A percentile compares a stretch with the other conserved stretches of the same genome.
These are phyloP conservation scores for Enoplosus armatus DNA, from an alignment of 2,797 vertebrate genomes.

Conservation along the genomic window DNA sequence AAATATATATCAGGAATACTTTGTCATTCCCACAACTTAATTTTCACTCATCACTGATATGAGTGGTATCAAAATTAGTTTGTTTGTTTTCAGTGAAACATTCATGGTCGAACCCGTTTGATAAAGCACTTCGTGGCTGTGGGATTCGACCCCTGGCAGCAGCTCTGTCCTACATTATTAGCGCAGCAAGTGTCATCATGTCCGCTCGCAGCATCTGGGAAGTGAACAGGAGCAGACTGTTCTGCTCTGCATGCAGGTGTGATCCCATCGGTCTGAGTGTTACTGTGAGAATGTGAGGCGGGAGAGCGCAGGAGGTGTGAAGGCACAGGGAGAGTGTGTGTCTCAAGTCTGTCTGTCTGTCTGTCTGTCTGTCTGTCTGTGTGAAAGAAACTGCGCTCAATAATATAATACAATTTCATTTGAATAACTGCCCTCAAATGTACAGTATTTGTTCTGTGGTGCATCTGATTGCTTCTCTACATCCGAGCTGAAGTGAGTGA, in stretches of 20 bases:
- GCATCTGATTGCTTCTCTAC: slow-evolving; percentile 3
- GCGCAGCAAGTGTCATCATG: slow-evolving; percentile 45
- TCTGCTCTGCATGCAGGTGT: slow-evolving; percentile 66
- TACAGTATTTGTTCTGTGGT: background rate
- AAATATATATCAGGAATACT: background rate
- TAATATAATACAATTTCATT: slow-evolving; percentile 4
- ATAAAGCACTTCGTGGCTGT: slow-evolving; percentile 1
- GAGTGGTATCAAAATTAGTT: slow-evolving; percentile 23
- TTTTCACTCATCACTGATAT: slow-evolving; percentile 16
- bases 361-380: background rate
- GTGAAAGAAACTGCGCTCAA: background rate
- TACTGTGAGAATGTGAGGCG: slow-evolving; percentile 58
- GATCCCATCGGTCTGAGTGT: slow-evolving; percentile 62
- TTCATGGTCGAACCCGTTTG: slow-evolving; percentile 9
- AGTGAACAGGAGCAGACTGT: slow-evolving; percentile 60
- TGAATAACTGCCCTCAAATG: slow-evolving; percentile 9
- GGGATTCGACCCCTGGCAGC: slow-evolving; percentile 11
- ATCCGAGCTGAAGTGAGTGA: slow-evolving; percentile 1
- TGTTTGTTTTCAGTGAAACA: slow-evolving; percentile 20
- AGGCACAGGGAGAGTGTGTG: slow-evolving; percentile 31
- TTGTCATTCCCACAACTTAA: background rate
- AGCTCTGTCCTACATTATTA: slow-evolving; percentile 14
- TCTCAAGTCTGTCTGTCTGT: background rate
- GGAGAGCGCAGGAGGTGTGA: slow-evolving; percentile 65
- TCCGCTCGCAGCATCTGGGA: slow-evolving; percentile 54